Evolutionary conservation across 2,113 vertebrate species (phyloP).

Genomic region (Parus major): DNA sequence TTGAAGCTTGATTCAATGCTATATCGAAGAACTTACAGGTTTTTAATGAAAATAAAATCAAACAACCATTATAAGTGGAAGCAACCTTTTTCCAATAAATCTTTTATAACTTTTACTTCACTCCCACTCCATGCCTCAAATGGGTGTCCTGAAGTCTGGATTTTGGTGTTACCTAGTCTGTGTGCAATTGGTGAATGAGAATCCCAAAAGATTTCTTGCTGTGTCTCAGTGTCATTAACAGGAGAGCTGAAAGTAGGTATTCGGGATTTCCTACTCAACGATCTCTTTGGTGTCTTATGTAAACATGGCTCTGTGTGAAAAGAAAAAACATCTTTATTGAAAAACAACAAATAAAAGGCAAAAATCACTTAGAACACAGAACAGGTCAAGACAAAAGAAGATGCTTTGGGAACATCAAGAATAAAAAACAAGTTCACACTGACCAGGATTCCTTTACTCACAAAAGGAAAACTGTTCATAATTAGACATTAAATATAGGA

Average conservation of each 20-base stretch:
- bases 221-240: slow-evolving; percentile 73
- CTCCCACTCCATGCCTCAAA: background rate
- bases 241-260: slow-evolving; percentile 75
- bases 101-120: background rate
- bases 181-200: slow-evolving; percentile 76
- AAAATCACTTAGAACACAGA: background rate
- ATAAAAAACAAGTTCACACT: background rate
- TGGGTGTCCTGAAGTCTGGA: background rate
- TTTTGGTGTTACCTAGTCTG: slow-evolving; percentile 69
- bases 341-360: background rate
- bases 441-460: background rate
- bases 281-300: slow-evolving; percentile 76
- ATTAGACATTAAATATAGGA: background rate
- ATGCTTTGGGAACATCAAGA: background rate
- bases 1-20: background rate
- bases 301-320: slow-evolving; percentile 58
- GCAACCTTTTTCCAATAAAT: background rate
- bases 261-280: slow-evolving; percentile 49
- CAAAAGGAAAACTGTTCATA: background rate
- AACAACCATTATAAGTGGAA: background rate
- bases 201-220: slow-evolving; percentile 84
- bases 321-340: background rate
- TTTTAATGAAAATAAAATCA: background rate
- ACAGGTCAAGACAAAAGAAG: background rate
- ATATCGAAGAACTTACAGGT: background rate